Evolutionary conservation across 2,888 invertebrate genomes (phyloP), one percentile per base, ranked within the genome.

Genomic region (Celastrina argiolus): DNA sequence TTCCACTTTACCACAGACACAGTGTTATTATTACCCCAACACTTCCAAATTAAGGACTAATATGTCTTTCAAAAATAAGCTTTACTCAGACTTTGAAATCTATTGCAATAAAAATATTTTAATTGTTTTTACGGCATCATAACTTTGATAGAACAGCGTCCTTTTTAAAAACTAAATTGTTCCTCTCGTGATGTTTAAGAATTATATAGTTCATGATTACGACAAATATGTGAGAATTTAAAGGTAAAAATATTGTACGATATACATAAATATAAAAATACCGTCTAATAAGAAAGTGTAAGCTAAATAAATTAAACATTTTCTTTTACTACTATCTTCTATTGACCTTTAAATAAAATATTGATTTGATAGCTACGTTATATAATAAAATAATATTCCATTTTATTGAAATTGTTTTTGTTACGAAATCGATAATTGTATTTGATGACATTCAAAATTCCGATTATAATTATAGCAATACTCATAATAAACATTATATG

Each of bases 1-100:
- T 91, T 91, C 90, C 84, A 91, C 90, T 90, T 90, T 87, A 85
- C 81, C 80, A 88, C 86, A 88, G 87, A 84, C 86, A 88, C 86
- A 86, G 85, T 87, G 84, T 87, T 90, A 88, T 88, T 90, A 88
- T 88, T 82, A 83, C 86, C 85, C 83, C 84, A 86, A 83, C 82
- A 84, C 85, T 85, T 87, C 85, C 84, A 82, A 73, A 71, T 66
- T 67, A 66, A 68, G 69, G 67, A 68, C 67, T 69, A 67, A n/a
- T n/a, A n/a, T n/a, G n/a, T 61, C 12, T 31, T 63, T 45, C n/a
- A 16, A 16, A 10, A 18, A 14, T 12, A 4, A 28, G 7, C 6
- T 39, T 18, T 18, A 7, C 2, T 56, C 12, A 34, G 2, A 7
- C 6, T 34, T 61, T 34, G 22, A 31, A 22, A 22, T 12, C 4